A percentile compares a stretch with the other conserved stretches of the same genome.
phyloP scores from a whole-genome alignment of 2,113 vertebrate species.

The Dromaius novaehollandiae region DNA sequence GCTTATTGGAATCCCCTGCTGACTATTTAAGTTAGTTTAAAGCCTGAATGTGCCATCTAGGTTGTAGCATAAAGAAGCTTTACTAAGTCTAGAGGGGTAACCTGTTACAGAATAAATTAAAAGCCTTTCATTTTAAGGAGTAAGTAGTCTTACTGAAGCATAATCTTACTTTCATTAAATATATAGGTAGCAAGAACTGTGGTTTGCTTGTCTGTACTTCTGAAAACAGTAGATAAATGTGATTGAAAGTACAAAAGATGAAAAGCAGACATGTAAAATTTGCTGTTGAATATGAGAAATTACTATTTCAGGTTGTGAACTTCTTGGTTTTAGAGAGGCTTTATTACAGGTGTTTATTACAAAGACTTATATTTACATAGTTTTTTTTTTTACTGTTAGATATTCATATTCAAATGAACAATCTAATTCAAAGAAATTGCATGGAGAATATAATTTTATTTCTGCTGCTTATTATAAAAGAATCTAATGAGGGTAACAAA shows the following conservation, averaged over 20 bases:
- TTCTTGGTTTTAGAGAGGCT: not conserved
- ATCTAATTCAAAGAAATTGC: not conserved
- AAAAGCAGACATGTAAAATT: not conserved
- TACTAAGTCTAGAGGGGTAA: not conserved
- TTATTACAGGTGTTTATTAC: not conserved
- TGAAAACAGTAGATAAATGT: not conserved
- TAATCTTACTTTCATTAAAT: not conserved
- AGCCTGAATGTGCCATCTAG: slow-evolving; percentile 20
- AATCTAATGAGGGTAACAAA: not conserved
- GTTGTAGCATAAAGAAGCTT: slow-evolving; percentile 38
- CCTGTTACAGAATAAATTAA: not conserved
- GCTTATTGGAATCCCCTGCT: slow-evolving; percentile 50
- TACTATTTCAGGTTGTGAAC: not conserved
- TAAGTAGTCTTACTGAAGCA: not conserved
- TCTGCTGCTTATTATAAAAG: not conserved
- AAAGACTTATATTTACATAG: not conserved
- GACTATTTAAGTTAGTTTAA: slow-evolving; percentile 25
- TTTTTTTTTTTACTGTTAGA: not conserved
- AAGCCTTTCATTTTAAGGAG: slow-evolving; percentile 33
- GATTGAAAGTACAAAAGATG: not conserved
- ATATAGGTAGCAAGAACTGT: not conserved
- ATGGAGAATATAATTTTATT: not conserved
- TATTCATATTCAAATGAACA: not conserved
- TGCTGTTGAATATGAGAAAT: not conserved
- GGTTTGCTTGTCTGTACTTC: not conserved